Percentiles rank a stretch among this genome's conserved stretches.
Conservation (phyloP, 2,113 vertebrate species). For the Danio rerio region DNA sequence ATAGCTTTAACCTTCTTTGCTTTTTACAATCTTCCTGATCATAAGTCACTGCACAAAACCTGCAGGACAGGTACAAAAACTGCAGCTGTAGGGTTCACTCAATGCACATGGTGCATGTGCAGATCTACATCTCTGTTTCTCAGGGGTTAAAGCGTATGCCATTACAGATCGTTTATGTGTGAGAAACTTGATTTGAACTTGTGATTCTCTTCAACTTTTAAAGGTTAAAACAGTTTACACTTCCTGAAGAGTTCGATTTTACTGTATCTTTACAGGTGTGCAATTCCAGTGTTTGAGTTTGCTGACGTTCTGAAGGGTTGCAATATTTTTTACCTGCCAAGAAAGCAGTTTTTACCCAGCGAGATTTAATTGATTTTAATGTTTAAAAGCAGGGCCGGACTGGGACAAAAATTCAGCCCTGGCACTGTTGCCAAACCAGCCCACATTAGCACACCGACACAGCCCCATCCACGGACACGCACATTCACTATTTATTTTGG, state of each 20-base stretch:
- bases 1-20: background rate
- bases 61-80: constrained; percentile 48
- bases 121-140: constrained; percentile 34
- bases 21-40: constrained; percentile 8
- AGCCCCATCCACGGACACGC: too few relatives aligned
- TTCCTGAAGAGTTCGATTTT: background rate
- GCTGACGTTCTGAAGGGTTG: background rate
- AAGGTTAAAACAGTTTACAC: constrained; percentile 9
- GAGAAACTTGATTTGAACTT: constrained; percentile 14
- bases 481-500: too few relatives aligned
- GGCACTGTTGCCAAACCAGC: too few relatives aligned
- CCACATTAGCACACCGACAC: too few relatives aligned
- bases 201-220: constrained; percentile 31
- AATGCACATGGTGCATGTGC: constrained; percentile 26
- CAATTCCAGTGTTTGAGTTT: background rate
- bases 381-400: too few relatives aligned
- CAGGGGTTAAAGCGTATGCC: constrained; percentile 41
- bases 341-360: too few relatives aligned
- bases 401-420: too few relatives aligned
- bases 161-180: constrained; percentile 11
- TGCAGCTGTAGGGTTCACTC: constrained; percentile 17
- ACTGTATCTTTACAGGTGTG: constrained; percentile 20
- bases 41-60: constrained; percentile 32
- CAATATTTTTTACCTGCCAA: background rate
- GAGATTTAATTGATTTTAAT: too few relatives aligned